Evolutionary conservation across 1,140 invertebrate genomes (phyloP), one percentile per base, ranked within the genome.

Genomic region (Pomacea maculata): DNA sequence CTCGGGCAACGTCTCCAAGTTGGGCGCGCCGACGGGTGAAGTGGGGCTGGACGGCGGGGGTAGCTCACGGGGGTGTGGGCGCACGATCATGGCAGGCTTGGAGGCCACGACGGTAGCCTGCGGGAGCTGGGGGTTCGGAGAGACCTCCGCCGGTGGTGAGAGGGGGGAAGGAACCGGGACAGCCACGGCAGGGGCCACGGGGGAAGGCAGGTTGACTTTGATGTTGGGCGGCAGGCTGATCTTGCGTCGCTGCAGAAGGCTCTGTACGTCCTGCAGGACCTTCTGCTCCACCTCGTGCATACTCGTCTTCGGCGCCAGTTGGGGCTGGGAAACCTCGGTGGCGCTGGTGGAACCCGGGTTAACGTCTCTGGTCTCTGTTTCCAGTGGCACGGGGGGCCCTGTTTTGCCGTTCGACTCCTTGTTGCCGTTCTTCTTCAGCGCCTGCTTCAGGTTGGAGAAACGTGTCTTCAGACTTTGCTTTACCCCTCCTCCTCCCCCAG

Each of bases 391-490:
- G 6, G 11, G 57, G 1, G 57, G 57, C 57, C 57, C 57, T 61
- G 11, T 14, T 52, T 34, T 55, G n/a, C 77, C n/a, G 21, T 68
- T 67, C 77, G 57, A 61, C 1, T 11, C 57, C 57, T 71, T 78
- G 65, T 65, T 17, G 15, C 15, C 65, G 77, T 70, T 78, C 65
- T 78, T 78, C 77, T 71, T 78, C 45, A 70, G 67, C 7, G 77
- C 77, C n/a, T 78, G 77, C n/a, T 78, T 78, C 15, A 78, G n/a
- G 54, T 71, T 65, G 63, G 77, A 78, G 1, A 78, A 21, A 10
- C 67, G 34, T 25, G 45, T 71, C 11, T 54, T 19, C 7, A 78
- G 34, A 52, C 77, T 71, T 3, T 70, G 77, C 67, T 71, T 78
- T 19, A 78, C 71, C 34, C 34, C 71, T 17, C n/a, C 71, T 25